Percentiles rank a stretch among this genome's conserved stretches.
Evolutionary conservation across 2,113 vertebrate species (phyloP).

Genomic region (Ptilonorhynchus violaceus): DNA sequence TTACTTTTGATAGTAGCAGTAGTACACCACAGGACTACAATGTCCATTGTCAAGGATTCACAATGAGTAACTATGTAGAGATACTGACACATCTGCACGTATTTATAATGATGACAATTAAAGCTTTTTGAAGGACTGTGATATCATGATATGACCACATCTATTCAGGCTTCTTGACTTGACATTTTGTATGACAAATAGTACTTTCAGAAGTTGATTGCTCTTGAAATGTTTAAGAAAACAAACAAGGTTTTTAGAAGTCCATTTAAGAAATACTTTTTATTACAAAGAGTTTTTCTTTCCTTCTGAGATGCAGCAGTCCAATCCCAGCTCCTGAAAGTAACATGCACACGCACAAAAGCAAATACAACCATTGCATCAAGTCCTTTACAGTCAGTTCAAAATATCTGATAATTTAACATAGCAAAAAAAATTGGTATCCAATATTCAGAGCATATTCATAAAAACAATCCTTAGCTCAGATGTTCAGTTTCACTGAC

Average conservation of each 20-base stretch:
- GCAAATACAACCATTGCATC: neutral
- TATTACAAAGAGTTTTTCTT: neutral
- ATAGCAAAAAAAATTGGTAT: neutral
- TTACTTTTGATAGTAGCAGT: neutral
- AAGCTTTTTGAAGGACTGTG: constrained; percentile 14
- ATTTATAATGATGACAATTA: constrained; percentile 16
- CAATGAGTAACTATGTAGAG: constrained; percentile 2
- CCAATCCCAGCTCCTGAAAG: neutral
- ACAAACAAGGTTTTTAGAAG: neutral
- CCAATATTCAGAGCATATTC: neutral
- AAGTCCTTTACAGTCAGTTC: neutral
- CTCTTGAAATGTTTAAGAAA: neutral
- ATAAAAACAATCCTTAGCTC: neutral
- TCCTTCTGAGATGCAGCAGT: neutral
- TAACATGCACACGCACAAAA: neutral
- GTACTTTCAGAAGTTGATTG: neutral
- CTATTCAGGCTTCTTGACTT: neutral
- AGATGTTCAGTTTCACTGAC: neutral
- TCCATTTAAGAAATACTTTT: neutral
- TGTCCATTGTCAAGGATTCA: neutral
- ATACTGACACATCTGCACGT: neutral
- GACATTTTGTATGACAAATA: neutral
- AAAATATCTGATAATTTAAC: neutral
- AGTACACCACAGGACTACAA: neutral
- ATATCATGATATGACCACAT: constrained; percentile 25